phyloP scores from a whole-genome alignment of 1,140 invertebrate genomes.

The Holcopasites calliopsidis region DNA sequence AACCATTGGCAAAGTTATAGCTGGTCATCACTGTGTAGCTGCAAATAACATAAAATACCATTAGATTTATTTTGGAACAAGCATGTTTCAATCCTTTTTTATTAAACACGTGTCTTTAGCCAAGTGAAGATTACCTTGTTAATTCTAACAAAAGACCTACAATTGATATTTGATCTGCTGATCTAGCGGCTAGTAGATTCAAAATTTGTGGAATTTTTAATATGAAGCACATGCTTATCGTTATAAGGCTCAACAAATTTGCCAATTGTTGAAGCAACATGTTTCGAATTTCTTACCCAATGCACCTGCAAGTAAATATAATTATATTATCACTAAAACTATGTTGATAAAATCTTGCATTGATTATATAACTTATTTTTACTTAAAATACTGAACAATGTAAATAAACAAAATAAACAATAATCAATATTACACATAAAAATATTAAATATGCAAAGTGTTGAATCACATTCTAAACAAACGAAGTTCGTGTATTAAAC shows the following conservation, averaged over 20 bases:
- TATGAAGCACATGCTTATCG: slow-evolving; percentile 84
- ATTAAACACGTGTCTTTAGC: no score
- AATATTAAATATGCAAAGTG: no score
- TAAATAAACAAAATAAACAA: background rate
- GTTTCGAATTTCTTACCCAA: background rate
- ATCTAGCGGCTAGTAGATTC: slow-evolving; percentile 81
- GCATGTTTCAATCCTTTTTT: no score
- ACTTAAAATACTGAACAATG: background rate
- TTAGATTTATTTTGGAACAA: background rate
- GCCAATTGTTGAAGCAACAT: slow-evolving; percentile 76
- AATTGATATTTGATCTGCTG: slow-evolving; percentile 83
- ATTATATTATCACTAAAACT: background rate
- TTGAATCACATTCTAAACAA: no score
- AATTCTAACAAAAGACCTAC: slow-evolving; percentile 84
- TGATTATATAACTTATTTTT: background rate
- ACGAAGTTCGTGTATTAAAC: no score
- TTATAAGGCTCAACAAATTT: slow-evolving; percentile 83
- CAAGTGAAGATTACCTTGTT: slow-evolving; percentile 82
- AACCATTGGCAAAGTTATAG: slow-evolving; percentile 86
- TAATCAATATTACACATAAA: no score
- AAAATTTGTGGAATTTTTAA: slow-evolving; percentile 87
- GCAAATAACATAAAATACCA: slow-evolving; percentile 70
- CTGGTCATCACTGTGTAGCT: slow-evolving; percentile 86
- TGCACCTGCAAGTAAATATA: background rate
- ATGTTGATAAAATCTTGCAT: background rate